A percentile compares a stretch with the other conserved stretches of the same genome.
These are phyloP conservation scores for Scolopax rusticola DNA, from an alignment of 2,797 vertebrate species.

Conservation along the genomic window DNA sequence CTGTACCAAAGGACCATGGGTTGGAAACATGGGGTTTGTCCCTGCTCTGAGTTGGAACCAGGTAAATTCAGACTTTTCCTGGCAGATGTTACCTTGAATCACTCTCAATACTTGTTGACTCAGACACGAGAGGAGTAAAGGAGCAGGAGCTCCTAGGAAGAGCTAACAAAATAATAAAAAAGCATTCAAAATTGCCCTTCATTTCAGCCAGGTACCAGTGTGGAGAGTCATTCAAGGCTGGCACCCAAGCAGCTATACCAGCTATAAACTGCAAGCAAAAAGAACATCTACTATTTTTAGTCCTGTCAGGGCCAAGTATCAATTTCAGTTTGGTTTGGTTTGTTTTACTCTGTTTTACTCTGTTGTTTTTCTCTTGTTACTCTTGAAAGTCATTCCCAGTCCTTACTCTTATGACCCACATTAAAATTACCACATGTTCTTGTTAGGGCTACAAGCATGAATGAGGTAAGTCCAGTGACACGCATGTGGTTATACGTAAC, in stretches of 20 bases:
- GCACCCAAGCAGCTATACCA: background rate
- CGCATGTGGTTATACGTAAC: slow-evolving; percentile 31
- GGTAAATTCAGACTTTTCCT: background rate
- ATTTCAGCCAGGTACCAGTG: background rate
- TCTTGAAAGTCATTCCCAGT: slow-evolving; percentile 24
- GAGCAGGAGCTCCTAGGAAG: background rate
- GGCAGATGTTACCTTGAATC: background rate
- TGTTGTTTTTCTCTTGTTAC: slow-evolving; percentile 29
- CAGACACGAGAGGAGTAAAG: background rate
- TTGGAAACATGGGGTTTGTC: rapidly evolving
- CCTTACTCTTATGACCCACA: slow-evolving; percentile 13
- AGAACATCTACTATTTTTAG: slow-evolving; percentile 45
- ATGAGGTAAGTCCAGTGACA: slow-evolving; percentile 2
- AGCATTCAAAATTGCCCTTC: background rate
- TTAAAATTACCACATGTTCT: slow-evolving; percentile 43
- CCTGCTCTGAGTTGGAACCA: rapidly evolving
- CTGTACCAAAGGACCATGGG: background rate
- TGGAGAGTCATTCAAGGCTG: background rate
- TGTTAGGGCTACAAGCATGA: slow-evolving; percentile 32
- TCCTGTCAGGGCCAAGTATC: background rate
- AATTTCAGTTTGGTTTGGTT: slow-evolving; percentile 30
- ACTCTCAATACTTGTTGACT: background rate
- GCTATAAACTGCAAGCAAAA: slow-evolving; percentile 15
- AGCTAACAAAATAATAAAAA: background rate
- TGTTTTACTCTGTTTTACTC: slow-evolving; percentile 26